Evolutionary conservation across 2,113 vertebrate species (phyloP).

Genomic region (Vidua macroura): DNA sequence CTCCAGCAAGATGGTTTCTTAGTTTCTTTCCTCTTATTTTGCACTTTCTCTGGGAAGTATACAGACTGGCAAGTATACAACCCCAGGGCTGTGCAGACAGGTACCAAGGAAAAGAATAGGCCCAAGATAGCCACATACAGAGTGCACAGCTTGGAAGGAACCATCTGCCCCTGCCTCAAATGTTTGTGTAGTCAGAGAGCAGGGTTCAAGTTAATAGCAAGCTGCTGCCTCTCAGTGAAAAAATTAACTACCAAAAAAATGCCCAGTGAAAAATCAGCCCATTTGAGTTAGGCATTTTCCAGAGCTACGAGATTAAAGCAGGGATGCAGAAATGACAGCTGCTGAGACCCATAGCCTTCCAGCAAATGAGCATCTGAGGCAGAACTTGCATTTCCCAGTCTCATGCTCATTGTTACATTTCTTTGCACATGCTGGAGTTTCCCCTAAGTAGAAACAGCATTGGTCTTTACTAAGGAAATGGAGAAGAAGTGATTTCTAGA

Average conservation of each 20-base stretch:
- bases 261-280: not conserved
- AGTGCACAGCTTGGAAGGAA: not conserved
- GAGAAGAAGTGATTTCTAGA: not conserved
- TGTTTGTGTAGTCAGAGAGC: not conserved
- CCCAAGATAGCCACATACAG: not conserved
- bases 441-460: not conserved
- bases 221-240: not conserved
- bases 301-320: not conserved
- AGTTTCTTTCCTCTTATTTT: not conserved
- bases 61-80: not conserved
- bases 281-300: not conserved
- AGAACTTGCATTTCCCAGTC: not conserved
- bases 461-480: not conserved
- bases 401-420: not conserved
- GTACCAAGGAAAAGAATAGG: not conserved
- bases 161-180: not conserved
- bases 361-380: not conserved
- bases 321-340: not conserved
- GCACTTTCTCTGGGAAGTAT: not conserved
- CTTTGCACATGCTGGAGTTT: accelerated
- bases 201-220: not conserved
- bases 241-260: not conserved
- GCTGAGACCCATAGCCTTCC: not conserved
- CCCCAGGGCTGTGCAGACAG: not conserved
- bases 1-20: not conserved